Conservation (phyloP, 2,888 invertebrate genomes). For the Lithodes maja region DNA sequence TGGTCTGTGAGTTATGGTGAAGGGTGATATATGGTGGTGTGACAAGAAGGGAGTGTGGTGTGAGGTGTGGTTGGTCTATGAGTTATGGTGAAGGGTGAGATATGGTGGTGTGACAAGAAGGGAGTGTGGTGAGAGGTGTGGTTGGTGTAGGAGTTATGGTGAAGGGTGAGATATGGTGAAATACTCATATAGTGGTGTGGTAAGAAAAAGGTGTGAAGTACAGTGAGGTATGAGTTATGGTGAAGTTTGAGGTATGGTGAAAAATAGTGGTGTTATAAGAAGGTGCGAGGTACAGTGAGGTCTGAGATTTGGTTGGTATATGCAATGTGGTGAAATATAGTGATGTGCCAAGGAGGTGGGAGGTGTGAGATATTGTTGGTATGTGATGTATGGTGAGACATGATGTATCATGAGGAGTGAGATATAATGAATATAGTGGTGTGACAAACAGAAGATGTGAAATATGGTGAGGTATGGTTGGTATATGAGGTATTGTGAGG, state of each 20-base stretch:
- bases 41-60: not conserved
- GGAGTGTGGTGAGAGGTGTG: slow-evolving; percentile 5
- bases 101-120: not conserved
- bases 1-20: not conserved
- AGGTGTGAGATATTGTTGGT: not conserved
- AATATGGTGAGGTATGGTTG: not conserved
- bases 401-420: not conserved
- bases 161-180: not conserved
- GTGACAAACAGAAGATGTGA: not conserved
- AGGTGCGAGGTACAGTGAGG: not conserved
- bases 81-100: not conserved
- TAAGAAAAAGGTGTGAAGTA: slow-evolving; percentile 3
- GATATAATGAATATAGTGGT: not conserved
- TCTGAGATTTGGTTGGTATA: not conserved
- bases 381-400: not conserved
- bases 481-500: not conserved
- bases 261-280: not conserved
- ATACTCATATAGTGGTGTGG: not conserved
- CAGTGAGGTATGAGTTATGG: not conserved
- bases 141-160: not conserved
- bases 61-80: not conserved
- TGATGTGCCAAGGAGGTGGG: not conserved
- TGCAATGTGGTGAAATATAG: not conserved
- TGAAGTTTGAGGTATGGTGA: not conserved
- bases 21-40: not conserved